Percentiles rank a stretch among this genome's conserved stretches.
phyloP scores from a whole-genome alignment of 2,113 vertebrate genomes.

The Hydrochoerus hydrochaeris region DNA sequence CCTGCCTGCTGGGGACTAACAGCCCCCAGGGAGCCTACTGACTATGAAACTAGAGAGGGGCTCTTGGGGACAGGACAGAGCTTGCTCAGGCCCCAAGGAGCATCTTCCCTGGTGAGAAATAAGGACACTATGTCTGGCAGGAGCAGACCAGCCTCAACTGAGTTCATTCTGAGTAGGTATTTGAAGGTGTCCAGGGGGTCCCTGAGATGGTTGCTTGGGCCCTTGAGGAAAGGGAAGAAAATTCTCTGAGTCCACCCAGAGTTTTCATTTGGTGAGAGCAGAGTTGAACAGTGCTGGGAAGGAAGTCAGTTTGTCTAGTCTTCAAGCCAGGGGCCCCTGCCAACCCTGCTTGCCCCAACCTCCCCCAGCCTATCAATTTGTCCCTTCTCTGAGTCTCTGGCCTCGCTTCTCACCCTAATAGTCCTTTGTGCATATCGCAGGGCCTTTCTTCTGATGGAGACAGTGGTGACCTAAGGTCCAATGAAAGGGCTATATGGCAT shows the following conservation, averaged over 20 bases:
- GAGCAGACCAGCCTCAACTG: neutral
- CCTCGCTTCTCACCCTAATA: neutral
- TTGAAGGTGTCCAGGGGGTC: neutral
- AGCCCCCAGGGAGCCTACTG: neutral
- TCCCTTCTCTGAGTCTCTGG: neutral
- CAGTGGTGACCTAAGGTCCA: neutral
- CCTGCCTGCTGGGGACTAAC: neutral
- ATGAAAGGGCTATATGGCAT: neutral
- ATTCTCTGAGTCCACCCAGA: neutral
- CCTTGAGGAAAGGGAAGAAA: neutral
- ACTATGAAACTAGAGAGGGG: neutral
- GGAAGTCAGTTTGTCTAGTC: neutral
- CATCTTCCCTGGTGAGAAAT: neutral
- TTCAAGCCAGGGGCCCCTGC: accelerated
- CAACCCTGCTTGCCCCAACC: too few relatives aligned
- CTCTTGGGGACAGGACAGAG: neutral
- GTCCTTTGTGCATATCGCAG: neutral
- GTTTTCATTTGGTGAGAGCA: neutral
- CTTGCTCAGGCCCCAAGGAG: neutral
- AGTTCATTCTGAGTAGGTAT: neutral
- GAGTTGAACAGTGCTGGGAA: neutral
- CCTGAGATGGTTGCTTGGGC: neutral
- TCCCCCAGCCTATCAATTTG: neutral
- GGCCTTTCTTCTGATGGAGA: neutral
- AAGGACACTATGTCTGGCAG: neutral